Evolutionary conservation across 2,797 vertebrate genomes (phyloP).

Genomic region (Cuculus canorus): DNA sequence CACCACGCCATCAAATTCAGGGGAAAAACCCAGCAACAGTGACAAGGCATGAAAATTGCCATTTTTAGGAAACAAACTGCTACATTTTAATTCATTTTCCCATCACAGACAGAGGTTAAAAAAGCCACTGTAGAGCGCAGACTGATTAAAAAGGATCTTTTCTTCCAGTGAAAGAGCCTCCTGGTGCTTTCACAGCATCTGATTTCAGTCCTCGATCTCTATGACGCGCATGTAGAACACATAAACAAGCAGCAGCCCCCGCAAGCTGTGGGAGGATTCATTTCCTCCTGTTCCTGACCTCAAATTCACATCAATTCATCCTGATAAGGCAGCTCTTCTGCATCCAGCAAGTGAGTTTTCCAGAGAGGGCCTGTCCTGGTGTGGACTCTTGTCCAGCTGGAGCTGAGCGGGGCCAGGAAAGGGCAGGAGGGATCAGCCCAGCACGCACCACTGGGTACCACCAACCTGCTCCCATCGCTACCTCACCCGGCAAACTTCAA

Average conservation of each 20-base stretch:
- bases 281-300: constrained; percentile 23
- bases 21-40: not conserved
- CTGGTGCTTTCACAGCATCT: not conserved
- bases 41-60: rapidly evolving
- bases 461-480: not conserved
- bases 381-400: not conserved
- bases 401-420: no score
- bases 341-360: not conserved
- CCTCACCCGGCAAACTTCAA: not conserved
- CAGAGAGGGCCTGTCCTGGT: not conserved
- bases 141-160: not conserved
- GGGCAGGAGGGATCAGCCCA: not conserved
- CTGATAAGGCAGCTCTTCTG: not conserved
- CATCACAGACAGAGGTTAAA: not conserved
- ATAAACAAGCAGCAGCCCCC: not conserved
- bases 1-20: not conserved
- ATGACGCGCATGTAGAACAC: not conserved
- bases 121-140: not conserved
- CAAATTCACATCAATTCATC: not conserved
- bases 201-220: not conserved
- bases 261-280: constrained; percentile 2
- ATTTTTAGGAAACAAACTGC: not conserved
- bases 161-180: not conserved
- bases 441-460: not conserved
- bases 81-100: not conserved